These are phyloP conservation scores for Forpus xanthops DNA, from an alignment of 2,797 vertebrate genomes.

Conservation along the genomic window DNA sequence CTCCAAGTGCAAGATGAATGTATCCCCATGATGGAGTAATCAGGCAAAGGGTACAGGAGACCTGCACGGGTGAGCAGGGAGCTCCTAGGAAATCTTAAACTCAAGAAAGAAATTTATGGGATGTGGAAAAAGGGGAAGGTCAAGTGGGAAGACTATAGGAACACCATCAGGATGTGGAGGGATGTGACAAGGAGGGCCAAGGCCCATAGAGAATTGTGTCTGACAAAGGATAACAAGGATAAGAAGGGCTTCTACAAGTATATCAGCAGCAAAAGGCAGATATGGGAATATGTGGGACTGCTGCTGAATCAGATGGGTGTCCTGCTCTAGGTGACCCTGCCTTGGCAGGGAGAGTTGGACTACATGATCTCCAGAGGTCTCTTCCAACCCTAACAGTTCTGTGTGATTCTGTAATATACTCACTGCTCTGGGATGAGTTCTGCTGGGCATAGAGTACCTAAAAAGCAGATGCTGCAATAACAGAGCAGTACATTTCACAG, in stretches of 20 bases:
- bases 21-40: background rate
- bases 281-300: background rate
- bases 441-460: background rate
- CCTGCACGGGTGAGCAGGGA: background rate
- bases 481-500: no score
- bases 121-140: background rate
- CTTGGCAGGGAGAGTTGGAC: background rate
- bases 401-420: background rate
- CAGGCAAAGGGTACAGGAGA: background rate
- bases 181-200: background rate
- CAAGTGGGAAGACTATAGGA: background rate
- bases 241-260: background rate
- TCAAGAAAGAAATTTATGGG: background rate
- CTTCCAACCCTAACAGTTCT: background rate
- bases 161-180: background rate
- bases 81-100: background rate
- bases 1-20: background rate
- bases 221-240: background rate
- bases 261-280: background rate
- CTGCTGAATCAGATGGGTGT: background rate
- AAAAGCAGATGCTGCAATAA: background rate
- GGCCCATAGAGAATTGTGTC: background rate
- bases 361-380: background rate
- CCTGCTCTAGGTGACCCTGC: background rate
- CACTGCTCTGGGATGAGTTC: background rate